phyloP scores from a whole-genome alignment of 64 coral and sea anemone species.

The Montipora sp. region DNA sequence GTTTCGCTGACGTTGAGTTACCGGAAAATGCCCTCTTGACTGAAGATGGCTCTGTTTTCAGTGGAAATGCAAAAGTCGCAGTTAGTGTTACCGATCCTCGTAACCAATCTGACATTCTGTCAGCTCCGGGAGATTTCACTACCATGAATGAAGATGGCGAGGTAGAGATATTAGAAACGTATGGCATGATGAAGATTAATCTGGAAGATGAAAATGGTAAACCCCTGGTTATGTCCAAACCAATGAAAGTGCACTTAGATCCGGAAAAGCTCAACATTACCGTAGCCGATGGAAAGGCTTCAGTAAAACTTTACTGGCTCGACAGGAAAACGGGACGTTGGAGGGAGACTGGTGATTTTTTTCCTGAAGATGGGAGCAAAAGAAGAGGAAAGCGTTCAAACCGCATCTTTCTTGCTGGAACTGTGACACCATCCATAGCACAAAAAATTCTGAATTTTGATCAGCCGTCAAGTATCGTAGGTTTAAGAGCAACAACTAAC shows the following conservation, averaged over 20 bases:
- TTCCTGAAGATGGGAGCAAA: neutral
- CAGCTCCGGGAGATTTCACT: conserved; percentile 38
- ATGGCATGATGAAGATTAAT: conserved; percentile 13
- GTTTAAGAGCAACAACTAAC: neutral
- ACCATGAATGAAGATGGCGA: conserved; percentile 8
- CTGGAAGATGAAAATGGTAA: conserved; percentile 18
- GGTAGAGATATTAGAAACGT: neutral
- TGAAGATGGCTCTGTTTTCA: neutral
- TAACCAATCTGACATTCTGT: neutral
- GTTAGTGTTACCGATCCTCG: conserved; percentile 22
- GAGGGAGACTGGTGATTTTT: neutral
- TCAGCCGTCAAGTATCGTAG: neutral
- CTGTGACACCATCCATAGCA: neutral
- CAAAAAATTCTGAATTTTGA: neutral
- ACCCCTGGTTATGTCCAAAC: neutral
- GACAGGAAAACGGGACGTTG: neutral
- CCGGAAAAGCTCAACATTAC: neutral
- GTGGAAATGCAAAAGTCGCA: neutral
- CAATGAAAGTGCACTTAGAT: neutral
- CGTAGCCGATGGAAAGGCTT: neutral
- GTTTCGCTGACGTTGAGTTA: conserved; percentile 4
- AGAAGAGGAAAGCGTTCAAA: no score
- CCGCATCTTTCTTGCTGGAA: neutral
- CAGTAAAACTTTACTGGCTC: neutral
- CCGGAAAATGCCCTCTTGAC: neutral